Percentiles rank a stretch among this genome's conserved stretches.
These are phyloP conservation scores for Frankliniella intonsa DNA, from an alignment of 2,888 invertebrate genomes.

Conservation along the genomic window DNA sequence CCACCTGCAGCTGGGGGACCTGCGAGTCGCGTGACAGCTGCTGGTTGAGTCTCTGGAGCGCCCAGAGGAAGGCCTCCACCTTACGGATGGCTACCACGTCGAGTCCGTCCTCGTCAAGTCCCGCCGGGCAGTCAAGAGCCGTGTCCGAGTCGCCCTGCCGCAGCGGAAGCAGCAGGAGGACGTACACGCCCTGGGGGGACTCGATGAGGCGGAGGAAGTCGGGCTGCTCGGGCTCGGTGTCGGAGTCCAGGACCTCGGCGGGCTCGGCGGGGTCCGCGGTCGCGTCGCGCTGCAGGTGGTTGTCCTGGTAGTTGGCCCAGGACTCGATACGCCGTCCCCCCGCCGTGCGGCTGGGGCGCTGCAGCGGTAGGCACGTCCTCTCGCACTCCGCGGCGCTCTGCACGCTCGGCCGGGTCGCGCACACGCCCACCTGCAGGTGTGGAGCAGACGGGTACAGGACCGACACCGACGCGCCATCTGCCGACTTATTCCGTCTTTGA, in stretches of 20 bases:
- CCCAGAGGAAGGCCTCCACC: constrained; percentile 47
- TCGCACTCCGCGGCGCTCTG: not conserved
- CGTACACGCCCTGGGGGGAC: constrained; percentile 18
- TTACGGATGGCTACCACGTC: constrained; percentile 42
- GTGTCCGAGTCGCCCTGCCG: not conserved
- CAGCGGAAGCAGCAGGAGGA: not conserved
- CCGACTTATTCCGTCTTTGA: not conserved
- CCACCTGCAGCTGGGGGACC: constrained; percentile 38
- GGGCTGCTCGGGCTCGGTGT: not conserved
- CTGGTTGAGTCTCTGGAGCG: constrained; percentile 45
- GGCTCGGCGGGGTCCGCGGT: not conserved
- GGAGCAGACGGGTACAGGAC: not conserved
- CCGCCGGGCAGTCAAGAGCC: not conserved
- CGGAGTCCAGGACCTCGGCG: constrained; percentile 5
- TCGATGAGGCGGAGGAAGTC: constrained; percentile 22
- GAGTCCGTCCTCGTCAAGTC: not conserved
- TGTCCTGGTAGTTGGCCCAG: constrained; percentile 27
- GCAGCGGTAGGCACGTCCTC: constrained; percentile 12
- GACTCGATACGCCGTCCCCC: constrained; percentile 29
- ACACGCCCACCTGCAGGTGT: constrained; percentile 24
- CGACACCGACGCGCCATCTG: not conserved
- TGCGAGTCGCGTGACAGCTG: constrained; percentile 37
- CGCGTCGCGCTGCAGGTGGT: constrained; percentile 22
- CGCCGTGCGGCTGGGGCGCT: not conserved
- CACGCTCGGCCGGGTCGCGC: constrained; percentile 1